These are phyloP conservation scores for Agrochola litura DNA, from an alignment of 2,888 invertebrate genomes.

Conservation along the genomic window DNA sequence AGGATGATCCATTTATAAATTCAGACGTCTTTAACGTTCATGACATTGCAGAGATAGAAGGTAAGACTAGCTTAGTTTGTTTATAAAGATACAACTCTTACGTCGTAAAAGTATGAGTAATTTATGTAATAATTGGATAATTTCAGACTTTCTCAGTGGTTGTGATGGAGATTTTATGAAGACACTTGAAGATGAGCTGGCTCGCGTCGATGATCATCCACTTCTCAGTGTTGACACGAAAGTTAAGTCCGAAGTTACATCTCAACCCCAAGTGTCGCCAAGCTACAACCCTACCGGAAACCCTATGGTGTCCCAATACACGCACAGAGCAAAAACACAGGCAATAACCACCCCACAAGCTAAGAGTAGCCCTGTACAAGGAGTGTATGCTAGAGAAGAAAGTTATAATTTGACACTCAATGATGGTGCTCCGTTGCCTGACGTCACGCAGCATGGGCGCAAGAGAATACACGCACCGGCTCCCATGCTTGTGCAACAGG, in stretches of 20 bases:
- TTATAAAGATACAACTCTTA: conserved; percentile 11
- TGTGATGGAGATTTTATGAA: conserved; percentile 92
- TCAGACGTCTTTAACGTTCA: conserved; percentile 92
- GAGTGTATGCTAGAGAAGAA: conserved; percentile 79
- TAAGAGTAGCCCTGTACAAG: conserved; percentile 80
- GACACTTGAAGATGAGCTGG: conserved; percentile 86
- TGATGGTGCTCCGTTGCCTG: conserved; percentile 76
- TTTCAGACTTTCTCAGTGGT: conserved; percentile 92
- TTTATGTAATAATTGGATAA: conserved; percentile 42
- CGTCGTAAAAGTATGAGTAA: conserved; percentile 54
- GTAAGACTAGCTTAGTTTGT: conserved; percentile 80
- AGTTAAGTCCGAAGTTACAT: conserved; percentile 73
- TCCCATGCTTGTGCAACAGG: conserved; percentile 86
- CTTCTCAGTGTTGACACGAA: conserved; percentile 81
- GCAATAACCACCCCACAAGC: conserved; percentile 68
- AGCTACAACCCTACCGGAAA: conserved; percentile 80
- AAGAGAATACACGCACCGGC: conserved; percentile 73
- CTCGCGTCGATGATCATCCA: conserved; percentile 80
- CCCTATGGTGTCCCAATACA: conserved; percentile 84
- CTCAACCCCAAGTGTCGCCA: conserved; percentile 80
- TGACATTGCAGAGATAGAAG: conserved; percentile 93
- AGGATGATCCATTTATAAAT: conserved; percentile 83
- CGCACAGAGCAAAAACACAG: conserved; percentile 72
- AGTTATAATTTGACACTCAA: conserved; percentile 78
- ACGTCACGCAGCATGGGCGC: conserved; percentile 80